phyloP scores from a whole-genome alignment of 35 echinoderm and acorn worm species.

The Acanthaster planci region DNA sequence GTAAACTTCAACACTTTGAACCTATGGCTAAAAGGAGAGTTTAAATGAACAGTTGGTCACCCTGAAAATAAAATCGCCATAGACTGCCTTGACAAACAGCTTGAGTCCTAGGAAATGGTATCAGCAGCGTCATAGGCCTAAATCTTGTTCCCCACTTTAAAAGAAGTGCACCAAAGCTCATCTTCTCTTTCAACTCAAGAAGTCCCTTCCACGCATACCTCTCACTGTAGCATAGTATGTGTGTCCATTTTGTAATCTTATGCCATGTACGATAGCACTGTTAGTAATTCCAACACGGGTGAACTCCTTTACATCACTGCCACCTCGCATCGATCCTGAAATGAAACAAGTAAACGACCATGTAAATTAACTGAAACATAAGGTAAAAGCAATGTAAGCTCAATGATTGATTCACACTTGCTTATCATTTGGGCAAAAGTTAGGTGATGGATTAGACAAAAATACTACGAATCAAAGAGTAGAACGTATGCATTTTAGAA shows the following conservation, averaged over 20 bases:
- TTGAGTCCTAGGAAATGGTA: too few relatives aligned
- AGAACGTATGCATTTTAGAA: not conserved
- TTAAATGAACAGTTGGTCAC: too few relatives aligned
- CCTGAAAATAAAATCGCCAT: too few relatives aligned
- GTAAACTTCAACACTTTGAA: too few relatives aligned
- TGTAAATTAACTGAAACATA: not conserved
- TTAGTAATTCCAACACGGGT: slow-evolving; percentile 26
- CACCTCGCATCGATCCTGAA: slow-evolving; percentile 30
- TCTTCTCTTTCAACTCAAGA: too few relatives aligned
- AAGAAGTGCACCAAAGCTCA: too few relatives aligned
- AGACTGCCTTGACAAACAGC: too few relatives aligned
- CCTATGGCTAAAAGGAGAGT: too few relatives aligned
- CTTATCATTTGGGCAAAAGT: not conserved
- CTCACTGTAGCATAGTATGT: slow-evolving; percentile 37
- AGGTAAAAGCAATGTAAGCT: not conserved
- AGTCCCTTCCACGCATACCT: not conserved
- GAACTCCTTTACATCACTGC: slow-evolving; percentile 27
- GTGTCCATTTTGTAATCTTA: slow-evolving; percentile 38
- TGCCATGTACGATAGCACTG: not conserved
- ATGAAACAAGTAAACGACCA: too few relatives aligned
- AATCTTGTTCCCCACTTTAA: too few relatives aligned
- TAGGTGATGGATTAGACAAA: not conserved
- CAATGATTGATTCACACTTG: too few relatives aligned
- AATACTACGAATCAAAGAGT: not conserved
- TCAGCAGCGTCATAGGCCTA: too few relatives aligned